These are phyloP conservation scores for Cotesia glomerata DNA, from an alignment of 1,140 invertebrate species.

Conservation along the genomic window DNA sequence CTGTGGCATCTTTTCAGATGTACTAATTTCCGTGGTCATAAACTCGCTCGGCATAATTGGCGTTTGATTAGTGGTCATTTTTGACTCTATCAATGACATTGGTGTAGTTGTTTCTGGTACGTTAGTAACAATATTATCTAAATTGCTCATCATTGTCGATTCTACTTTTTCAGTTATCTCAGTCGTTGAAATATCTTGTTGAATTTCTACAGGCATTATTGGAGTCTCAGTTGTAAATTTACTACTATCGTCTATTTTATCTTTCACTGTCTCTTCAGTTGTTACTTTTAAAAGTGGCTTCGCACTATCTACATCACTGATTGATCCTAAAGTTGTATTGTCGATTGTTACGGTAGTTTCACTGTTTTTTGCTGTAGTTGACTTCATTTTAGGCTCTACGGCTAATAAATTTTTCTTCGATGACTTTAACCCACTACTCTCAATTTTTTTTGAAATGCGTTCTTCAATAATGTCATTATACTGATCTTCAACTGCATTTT, in stretches of 20 bases:
- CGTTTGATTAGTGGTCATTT: constrained; percentile 52
- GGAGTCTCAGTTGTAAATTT: constrained; percentile 56
- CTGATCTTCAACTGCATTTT: constrained; percentile 53
- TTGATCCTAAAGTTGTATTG: constrained; percentile 15
- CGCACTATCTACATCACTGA: background rate
- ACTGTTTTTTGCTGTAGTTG: background rate
- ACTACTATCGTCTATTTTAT: constrained; percentile 45
- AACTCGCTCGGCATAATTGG: constrained; percentile 58
- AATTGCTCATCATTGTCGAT: constrained; percentile 8
- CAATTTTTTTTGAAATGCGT: constrained; percentile 37
- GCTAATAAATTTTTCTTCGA: constrained; percentile 3
- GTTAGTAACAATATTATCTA: constrained; percentile 15
- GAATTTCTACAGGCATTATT: constrained; percentile 56
- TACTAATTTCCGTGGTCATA: constrained; percentile 46
- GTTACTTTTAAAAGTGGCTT: background rate
- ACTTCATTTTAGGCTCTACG: background rate
- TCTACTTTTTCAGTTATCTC: constrained; percentile 36
- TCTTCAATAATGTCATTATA: constrained; percentile 59
- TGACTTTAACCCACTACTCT: constrained; percentile 19
- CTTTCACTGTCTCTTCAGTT: constrained; percentile 16
- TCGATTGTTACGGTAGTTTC: constrained; percentile 4
- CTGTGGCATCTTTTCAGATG: constrained; percentile 11
- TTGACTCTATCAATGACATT: constrained; percentile 41
- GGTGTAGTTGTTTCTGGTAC: constrained; percentile 41
- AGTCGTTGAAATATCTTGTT: constrained; percentile 53